These are phyloP conservation scores for Epinotia nisella DNA, from an alignment of 2,888 invertebrate species.

Conservation along the genomic window DNA sequence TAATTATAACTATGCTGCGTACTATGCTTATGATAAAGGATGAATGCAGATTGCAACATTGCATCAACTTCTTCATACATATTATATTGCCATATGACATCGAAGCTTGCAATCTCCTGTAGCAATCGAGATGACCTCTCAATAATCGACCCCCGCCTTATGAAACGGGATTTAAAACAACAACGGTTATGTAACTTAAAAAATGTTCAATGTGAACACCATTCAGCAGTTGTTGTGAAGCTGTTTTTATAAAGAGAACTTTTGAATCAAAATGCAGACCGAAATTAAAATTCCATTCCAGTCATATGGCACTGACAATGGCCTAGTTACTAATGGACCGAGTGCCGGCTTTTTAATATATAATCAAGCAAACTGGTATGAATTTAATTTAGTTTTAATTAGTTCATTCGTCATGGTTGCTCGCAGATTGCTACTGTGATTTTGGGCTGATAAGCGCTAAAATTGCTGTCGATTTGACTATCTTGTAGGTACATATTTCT, in stretches of 20 bases:
- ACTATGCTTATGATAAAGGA: background rate
- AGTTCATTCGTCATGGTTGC: conserved; percentile 27
- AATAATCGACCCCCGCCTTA: conserved; percentile 27
- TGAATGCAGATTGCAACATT: background rate
- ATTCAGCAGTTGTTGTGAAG: conserved; percentile 12
- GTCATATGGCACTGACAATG: conserved; percentile 48
- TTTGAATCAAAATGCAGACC: conserved; percentile 44
- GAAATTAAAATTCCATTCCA: conserved; percentile 46
- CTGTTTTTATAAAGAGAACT: conserved; percentile 1
- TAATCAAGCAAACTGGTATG: conserved; percentile 23
- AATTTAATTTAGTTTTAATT: conserved; percentile 39
- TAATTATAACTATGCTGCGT: no score
- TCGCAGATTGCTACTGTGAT: conserved; percentile 3
- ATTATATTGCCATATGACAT: conserved; percentile 20
- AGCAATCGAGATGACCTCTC: conserved; percentile 38
- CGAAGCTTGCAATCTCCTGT: conserved; percentile 30
- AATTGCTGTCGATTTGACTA: background rate
- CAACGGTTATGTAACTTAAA: conserved; percentile 10
- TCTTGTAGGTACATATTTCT: background rate
- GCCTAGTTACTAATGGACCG: conserved; percentile 45
- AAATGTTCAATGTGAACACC: conserved; percentile 25
- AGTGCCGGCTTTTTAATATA: conserved; percentile 15
- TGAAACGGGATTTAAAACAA: conserved; percentile 20
- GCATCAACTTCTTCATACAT: background rate
- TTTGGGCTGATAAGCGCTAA: background rate